Evolutionary conservation across 2,888 invertebrate species (phyloP).

Genomic region (Notocelia uddmanniana): DNA sequence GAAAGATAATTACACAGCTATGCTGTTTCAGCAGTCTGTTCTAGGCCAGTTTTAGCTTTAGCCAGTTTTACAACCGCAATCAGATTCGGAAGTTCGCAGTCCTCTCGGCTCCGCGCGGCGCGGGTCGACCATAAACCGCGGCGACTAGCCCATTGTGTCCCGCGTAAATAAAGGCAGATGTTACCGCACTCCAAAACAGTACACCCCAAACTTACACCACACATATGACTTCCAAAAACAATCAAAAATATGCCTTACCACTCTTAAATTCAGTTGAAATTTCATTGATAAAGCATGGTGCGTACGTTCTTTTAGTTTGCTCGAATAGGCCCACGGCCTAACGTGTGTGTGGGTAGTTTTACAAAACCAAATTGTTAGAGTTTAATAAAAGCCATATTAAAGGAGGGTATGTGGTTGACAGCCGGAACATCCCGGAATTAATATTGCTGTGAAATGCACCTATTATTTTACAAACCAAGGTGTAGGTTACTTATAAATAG

Average conservation of each 20-base stretch:
- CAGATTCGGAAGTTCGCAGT: slow-evolving; percentile 55
- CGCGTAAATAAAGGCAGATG: slow-evolving; percentile 86
- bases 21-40: background rate
- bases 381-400: slow-evolving; percentile 83
- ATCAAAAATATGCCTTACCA: slow-evolving; percentile 53
- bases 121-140: slow-evolving; percentile 55
- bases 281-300: slow-evolving; percentile 8
- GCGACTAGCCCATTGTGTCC: slow-evolving; percentile 63
- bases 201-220: slow-evolving; percentile 51
- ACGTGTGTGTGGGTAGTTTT: slow-evolving; percentile 80
- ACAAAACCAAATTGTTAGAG: slow-evolving; percentile 79
- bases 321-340: slow-evolving; percentile 59
- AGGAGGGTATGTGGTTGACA: slow-evolving; percentile 75
- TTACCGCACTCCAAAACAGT: slow-evolving; percentile 79
- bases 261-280: slow-evolving; percentile 47
- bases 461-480: slow-evolving; percentile 2
- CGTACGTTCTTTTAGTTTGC: slow-evolving; percentile 49
- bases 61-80: slow-evolving; percentile 45
- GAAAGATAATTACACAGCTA: background rate
- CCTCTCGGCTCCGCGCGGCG: slow-evolving; percentile 7
- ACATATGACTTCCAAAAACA: slow-evolving; percentile 48
- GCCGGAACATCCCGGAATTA: slow-evolving; percentile 58
- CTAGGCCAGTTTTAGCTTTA: slow-evolving; percentile 2
- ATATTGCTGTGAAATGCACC: slow-evolving; percentile 17
- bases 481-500: no score